Evolutionary conservation across 2,113 vertebrate genomes (phyloP).

Genomic region (Lethenteron camtschaticum): DNA sequence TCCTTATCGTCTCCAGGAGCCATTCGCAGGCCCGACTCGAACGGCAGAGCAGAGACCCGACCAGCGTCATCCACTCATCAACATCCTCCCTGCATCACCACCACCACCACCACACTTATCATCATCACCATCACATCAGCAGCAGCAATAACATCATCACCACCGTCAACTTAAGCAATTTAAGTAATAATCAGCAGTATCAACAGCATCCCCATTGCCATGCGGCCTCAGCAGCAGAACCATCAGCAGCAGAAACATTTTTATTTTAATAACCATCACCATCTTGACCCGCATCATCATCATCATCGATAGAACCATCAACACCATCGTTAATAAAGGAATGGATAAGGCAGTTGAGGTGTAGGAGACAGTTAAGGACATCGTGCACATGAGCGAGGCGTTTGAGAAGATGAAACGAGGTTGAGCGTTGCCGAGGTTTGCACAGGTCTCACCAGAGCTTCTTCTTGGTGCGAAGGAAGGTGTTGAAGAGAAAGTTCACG

Average conservation of each 20-base stretch:
- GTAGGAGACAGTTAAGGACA: not conserved
- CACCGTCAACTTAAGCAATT: too few species aligned
- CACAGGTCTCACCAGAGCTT: conserved; percentile 58
- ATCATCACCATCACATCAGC: too few species aligned
- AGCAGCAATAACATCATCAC: too few species aligned
- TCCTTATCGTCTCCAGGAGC: conserved; percentile 74
- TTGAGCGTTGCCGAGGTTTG: too few species aligned
- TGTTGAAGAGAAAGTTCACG: conserved; percentile 86
- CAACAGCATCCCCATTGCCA: too few species aligned
- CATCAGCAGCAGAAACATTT: too few species aligned
- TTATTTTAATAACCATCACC: too few species aligned
- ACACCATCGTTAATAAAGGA: not conserved
- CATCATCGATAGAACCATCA: not conserved
- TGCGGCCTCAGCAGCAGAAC: too few species aligned
- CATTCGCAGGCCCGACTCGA: conserved; percentile 83
- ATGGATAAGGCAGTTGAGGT: not conserved
- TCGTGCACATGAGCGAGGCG: not conserved
- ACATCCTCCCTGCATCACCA: conserved; percentile 52
- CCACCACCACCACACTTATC: too few species aligned
- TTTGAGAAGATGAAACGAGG: conserved; percentile 2
- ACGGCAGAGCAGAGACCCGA: conserved; percentile 76
- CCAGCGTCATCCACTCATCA: conserved; percentile 89
- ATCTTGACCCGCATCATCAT: too few species aligned
- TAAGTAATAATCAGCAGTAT: too few species aligned
- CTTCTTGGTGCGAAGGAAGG: conserved; percentile 88